Conservation (phyloP, 2,888 invertebrate species). For the Ceriagrion tenellum region DNA sequence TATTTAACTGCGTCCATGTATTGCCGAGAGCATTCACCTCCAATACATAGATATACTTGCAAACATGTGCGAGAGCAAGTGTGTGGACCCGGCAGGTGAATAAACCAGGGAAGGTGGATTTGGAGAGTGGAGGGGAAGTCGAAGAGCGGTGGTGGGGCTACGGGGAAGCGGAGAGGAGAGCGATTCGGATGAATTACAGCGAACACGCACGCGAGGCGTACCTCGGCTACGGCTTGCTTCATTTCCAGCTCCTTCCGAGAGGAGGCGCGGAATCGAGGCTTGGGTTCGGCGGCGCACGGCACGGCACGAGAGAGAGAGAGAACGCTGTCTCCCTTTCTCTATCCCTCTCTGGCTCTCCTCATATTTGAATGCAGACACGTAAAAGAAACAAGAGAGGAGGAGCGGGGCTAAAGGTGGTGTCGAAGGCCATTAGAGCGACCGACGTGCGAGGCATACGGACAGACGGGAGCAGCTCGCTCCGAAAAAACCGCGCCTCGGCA, state of each 20-base stretch:
- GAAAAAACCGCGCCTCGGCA: background rate
- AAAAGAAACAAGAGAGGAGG: background rate
- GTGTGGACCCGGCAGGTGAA: background rate
- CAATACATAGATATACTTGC: too few species aligned
- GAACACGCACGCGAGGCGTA: background rate
- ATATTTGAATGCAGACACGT: constrained; percentile 22
- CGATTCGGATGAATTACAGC: background rate
- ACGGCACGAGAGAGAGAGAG: background rate
- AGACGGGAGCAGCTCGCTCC: background rate
- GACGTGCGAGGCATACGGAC: background rate
- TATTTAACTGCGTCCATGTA: too few species aligned
- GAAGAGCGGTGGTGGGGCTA: background rate
- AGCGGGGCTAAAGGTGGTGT: background rate
- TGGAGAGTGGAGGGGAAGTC: background rate
- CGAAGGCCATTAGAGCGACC: constrained; percentile 11
- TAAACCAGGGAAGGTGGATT: background rate
- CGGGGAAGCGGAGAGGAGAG: background rate
- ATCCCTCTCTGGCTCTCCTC: background rate
- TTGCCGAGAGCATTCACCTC: too few species aligned
- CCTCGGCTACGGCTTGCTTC: background rate
- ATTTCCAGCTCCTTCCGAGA: background rate
- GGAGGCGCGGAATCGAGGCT: background rate
- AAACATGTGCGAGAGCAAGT: too few species aligned
- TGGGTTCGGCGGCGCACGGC: background rate
- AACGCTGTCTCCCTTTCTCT: too few species aligned